These are phyloP conservation scores for Platalea minor DNA, from an alignment of 2,797 vertebrate species.

Conservation along the genomic window DNA sequence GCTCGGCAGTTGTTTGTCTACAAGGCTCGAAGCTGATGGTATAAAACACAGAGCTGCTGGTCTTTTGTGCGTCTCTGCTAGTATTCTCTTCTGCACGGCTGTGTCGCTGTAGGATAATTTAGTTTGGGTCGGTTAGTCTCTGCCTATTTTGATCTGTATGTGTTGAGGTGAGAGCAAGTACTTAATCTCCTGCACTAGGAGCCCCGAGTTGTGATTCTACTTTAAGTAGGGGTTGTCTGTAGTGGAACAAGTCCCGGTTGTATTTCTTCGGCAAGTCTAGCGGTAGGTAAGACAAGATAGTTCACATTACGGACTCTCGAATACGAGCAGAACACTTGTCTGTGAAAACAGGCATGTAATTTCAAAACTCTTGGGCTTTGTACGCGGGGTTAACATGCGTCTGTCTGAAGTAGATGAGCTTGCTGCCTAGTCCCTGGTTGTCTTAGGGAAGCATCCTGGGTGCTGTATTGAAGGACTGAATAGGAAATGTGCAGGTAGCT, in stretches of 20 bases:
- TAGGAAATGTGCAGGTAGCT: background rate
- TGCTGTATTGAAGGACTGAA: background rate
- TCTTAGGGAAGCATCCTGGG: background rate
- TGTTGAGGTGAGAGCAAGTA: background rate
- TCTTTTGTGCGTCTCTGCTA: fast-evolving
- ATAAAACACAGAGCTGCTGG: background rate
- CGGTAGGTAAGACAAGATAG: background rate
- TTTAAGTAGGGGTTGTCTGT: background rate
- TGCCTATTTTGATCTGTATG: too few species aligned
- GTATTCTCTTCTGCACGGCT: background rate
- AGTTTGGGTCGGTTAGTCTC: fast-evolving
- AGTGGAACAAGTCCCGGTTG: background rate
- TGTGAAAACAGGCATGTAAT: background rate
- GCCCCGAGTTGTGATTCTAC: background rate
- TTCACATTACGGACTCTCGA: fast-evolving
- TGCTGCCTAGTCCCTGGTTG: background rate
- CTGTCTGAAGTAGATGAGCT: background rate
- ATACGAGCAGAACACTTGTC: fast-evolving
- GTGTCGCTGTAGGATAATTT: background rate
- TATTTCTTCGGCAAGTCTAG: background rate
- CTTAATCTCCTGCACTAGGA: background rate
- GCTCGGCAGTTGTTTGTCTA: background rate
- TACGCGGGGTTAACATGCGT: fast-evolving
- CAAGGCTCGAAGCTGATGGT: background rate
- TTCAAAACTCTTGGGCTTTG: background rate